Conservation (phyloP, 2,888 invertebrate genomes). For the Caenorhabditis macrosperma region DNA sequence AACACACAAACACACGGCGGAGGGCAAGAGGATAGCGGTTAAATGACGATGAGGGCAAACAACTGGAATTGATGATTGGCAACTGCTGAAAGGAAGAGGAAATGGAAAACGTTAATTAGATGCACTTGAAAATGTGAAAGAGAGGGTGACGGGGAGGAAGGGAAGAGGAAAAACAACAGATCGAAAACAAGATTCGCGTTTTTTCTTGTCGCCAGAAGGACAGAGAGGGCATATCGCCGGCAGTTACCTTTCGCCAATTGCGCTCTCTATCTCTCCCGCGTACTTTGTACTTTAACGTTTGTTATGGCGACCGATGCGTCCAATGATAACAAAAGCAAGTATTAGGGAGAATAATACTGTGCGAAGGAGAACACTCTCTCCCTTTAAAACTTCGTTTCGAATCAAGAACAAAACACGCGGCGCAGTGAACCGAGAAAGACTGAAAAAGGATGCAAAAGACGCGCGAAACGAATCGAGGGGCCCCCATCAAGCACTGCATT, state of each 20-base stretch:
- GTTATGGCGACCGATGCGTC: conserved; percentile 20
- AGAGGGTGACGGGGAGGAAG: not conserved
- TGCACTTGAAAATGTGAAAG: conserved; percentile 30
- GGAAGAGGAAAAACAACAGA: not conserved
- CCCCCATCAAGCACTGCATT: not conserved
- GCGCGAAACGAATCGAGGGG: not conserved
- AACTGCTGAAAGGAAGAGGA: not conserved
- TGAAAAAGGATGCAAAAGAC: not conserved
- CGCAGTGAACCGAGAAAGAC: not conserved
- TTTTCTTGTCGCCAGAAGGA: not conserved
- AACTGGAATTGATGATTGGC: not conserved
- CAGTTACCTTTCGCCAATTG: not conserved
- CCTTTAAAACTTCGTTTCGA: not conserved
- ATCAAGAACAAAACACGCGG: not conserved
- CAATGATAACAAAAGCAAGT: conserved; percentile 10
- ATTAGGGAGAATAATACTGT: not conserved
- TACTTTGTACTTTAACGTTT: conserved; percentile 46
- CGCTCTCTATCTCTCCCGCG: conserved; percentile 12
- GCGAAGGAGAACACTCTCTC: not conserved
- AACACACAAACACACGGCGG: conserved; percentile 21
- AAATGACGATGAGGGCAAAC: conserved; percentile 5
- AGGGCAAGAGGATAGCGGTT: not conserved
- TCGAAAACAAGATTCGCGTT: conserved; percentile 27
- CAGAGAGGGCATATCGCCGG: not conserved
- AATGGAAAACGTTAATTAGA: conserved; percentile 11